A percentile compares a stretch with the other conserved stretches of the same genome.
Evolutionary conservation across 2,797 vertebrate genomes (phyloP).

Genomic region (Stomatorhinus walkeri): DNA sequence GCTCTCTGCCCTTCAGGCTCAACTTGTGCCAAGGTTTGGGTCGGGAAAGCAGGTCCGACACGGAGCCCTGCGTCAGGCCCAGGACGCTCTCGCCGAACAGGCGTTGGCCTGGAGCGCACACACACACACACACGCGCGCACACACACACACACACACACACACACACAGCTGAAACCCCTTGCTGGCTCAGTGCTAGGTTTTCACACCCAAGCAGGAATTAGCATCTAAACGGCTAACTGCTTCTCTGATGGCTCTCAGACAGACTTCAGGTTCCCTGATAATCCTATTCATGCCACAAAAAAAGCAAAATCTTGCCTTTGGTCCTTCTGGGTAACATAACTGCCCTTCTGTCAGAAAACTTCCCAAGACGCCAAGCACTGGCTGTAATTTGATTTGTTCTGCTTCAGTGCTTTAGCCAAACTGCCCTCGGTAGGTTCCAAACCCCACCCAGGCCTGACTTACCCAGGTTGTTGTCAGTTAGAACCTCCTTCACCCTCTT

Average conservation of each 20-base stretch:
- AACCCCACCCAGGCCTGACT: background rate
- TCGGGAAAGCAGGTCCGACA: conserved; percentile 92
- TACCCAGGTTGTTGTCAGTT: conserved; percentile 74
- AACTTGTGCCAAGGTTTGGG: conserved; percentile 98
- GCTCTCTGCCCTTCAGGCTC: conserved; percentile 94
- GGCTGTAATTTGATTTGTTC: background rate
- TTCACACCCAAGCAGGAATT: background rate
- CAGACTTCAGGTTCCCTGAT: background rate
- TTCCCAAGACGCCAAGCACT: background rate
- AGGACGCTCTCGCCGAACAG: conserved; percentile 95
- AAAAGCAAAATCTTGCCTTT: background rate
- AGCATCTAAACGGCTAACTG: background rate
- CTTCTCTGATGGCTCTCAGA: background rate
- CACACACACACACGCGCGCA: background rate
- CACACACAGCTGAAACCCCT: background rate
- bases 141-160: conserved; percentile 28
- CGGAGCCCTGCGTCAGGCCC: conserved; percentile 92
- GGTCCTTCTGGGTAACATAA: background rate
- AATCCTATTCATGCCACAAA: background rate
- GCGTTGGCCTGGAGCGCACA: conserved; percentile 70
- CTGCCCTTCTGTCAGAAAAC: background rate
- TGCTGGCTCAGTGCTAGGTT: background rate
- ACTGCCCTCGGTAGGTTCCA: background rate
- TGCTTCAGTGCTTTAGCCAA: background rate
- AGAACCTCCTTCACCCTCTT: conserved; percentile 75